A percentile compares a stretch with the other conserved stretches of the same genome.
Conservation (phyloP, 2,113 vertebrate genomes). For the Jacana jacana region DNA sequence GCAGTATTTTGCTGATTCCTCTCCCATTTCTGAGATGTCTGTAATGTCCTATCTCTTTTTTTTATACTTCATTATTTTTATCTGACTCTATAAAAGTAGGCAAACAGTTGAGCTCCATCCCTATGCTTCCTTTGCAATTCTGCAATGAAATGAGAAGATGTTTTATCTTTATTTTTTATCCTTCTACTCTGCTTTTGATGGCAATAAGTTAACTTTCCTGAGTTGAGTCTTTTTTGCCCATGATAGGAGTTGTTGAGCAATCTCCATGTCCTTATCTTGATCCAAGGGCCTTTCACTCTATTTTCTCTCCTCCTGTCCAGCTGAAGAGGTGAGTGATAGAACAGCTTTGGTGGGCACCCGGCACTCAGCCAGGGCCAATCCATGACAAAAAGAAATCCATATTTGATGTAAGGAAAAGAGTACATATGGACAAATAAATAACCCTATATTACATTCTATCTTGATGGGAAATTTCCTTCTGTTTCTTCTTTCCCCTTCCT, state of each 20-base stretch:
- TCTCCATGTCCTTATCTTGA: not conserved
- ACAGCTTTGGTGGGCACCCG: not conserved
- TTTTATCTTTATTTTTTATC: not conserved
- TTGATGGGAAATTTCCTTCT: not conserved
- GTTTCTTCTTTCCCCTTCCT: not conserved
- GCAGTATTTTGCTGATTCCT: not conserved
- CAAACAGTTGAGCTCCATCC: not conserved
- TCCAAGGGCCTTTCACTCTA: accelerated
- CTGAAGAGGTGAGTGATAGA: not conserved
- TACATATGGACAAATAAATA: not conserved
- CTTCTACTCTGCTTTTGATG: not conserved
- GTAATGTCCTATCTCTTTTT: not conserved
- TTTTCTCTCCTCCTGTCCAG: not conserved
- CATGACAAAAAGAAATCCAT: not conserved
- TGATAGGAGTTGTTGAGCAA: not conserved
- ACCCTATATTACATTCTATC: not conserved
- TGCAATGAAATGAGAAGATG: not conserved
- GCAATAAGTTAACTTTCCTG: not conserved
- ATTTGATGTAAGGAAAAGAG: not conserved
- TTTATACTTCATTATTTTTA: not conserved
- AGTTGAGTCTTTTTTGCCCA: not conserved
- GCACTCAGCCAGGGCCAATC: not conserved
- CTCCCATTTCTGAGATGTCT: not conserved
- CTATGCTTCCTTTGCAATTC: not conserved
- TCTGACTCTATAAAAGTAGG: not conserved